Evolutionary conservation across 2,888 invertebrate genomes (phyloP).

Genomic region (Eledone cirrhosa): DNA sequence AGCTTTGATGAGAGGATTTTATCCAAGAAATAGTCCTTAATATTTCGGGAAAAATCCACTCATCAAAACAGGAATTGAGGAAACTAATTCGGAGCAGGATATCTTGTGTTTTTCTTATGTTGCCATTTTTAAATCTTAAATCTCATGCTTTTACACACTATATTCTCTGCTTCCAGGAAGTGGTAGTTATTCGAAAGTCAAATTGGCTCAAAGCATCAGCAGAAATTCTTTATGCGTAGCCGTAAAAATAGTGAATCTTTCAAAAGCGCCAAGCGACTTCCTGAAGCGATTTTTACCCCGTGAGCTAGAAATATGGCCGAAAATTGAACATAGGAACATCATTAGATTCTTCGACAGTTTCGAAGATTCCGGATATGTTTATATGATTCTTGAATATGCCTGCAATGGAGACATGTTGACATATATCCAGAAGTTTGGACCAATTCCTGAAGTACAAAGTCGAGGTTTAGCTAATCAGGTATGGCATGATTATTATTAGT

Average conservation of each 20-base stretch:
- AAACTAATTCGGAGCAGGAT: too few species aligned
- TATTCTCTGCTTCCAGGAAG: conserved; percentile 37
- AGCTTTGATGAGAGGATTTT: too few species aligned
- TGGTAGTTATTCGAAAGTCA: conserved; percentile 53
- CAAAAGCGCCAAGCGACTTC: conserved; percentile 52
- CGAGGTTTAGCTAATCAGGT: conserved; percentile 34
- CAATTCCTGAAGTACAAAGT: conserved; percentile 62
- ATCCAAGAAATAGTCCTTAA: too few species aligned
- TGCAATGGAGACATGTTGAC: conserved; percentile 66
- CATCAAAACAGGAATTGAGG: too few species aligned
- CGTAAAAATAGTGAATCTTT: conserved; percentile 47
- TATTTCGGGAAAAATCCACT: too few species aligned
- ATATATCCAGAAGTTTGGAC: conserved; percentile 66
- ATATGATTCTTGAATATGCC: conserved; percentile 67
- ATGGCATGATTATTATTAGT: too few species aligned
- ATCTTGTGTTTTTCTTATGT: too few species aligned
- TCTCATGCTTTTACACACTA: too few species aligned
- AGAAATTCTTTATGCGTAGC: conserved; percentile 37
- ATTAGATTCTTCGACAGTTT: conserved; percentile 45
- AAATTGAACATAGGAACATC: conserved; percentile 47
- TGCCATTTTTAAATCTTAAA: too few species aligned
- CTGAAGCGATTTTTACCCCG: conserved; percentile 51
- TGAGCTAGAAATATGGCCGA: conserved; percentile 54
- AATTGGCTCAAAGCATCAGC: conserved; percentile 22
- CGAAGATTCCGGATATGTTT: conserved; percentile 51